Percentiles rank a stretch among this genome's conserved stretches.
These are phyloP conservation scores for Brachyalestes nurse DNA, from an alignment of 2,797 vertebrate genomes.

Conservation along the genomic window DNA sequence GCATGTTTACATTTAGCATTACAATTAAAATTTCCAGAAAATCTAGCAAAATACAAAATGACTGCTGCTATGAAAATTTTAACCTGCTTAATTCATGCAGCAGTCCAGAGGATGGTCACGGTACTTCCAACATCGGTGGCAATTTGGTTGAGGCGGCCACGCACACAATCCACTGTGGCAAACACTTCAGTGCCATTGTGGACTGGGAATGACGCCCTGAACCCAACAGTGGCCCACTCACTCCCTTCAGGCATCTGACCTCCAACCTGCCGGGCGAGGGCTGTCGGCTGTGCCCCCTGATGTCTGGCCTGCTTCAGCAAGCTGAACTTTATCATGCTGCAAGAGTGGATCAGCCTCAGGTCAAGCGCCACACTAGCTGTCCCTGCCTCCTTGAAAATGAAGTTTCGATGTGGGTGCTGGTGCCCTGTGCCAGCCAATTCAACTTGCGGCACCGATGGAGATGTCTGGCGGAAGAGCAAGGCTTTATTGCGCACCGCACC, in stretches of 20 bases:
- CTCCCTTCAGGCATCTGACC: slow-evolving; percentile 89
- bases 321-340: slow-evolving; percentile 83
- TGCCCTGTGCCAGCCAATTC: slow-evolving; percentile 74
- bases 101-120: slow-evolving; percentile 86
- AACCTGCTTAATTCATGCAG: slow-evolving; percentile 65
- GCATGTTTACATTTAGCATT: background rate
- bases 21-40: no score
- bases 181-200: slow-evolving; percentile 81
- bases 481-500: slow-evolving; percentile 88
- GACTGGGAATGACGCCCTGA: slow-evolving; percentile 83
- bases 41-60: background rate
- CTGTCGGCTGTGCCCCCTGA: slow-evolving; percentile 66
- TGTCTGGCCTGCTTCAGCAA: slow-evolving; percentile 71
- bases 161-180: slow-evolving; percentile 86
- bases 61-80: background rate
- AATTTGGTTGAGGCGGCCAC: slow-evolving; percentile 88
- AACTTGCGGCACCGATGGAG: slow-evolving; percentile 76
- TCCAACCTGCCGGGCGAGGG: slow-evolving; percentile 83
- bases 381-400: slow-evolving; percentile 84
- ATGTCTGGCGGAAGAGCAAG: slow-evolving; percentile 82
- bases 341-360: slow-evolving; percentile 89
- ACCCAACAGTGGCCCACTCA: slow-evolving; percentile 81
- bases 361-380: slow-evolving; percentile 82
- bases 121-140: slow-evolving; percentile 82
- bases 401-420: slow-evolving; percentile 75